Evolutionary conservation across 2,797 vertebrate species (phyloP).

Genomic region (Sandelia bainsii): DNA sequence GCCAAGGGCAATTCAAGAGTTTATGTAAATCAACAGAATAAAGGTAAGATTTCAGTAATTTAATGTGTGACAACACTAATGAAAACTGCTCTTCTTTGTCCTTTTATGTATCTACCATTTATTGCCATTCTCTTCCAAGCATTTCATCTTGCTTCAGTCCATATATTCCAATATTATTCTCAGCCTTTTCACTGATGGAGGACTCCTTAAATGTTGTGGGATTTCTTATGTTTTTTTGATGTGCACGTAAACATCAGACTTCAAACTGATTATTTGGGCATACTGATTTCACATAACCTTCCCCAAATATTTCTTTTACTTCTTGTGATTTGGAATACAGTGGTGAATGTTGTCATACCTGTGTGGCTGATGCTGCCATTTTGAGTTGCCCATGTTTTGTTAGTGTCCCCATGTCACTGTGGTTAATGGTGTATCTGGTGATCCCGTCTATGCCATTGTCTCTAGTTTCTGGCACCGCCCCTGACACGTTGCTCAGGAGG

Average conservation of each 20-base stretch:
- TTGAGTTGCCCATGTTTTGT: constrained; percentile 84
- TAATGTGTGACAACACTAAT: constrained; percentile 64
- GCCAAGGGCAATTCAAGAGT: constrained; percentile 56
- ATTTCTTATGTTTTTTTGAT: constrained; percentile 63
- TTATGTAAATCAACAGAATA: constrained; percentile 59
- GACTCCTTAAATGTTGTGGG: constrained; percentile 47
- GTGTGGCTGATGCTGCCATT: constrained; percentile 84
- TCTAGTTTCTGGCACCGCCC: constrained; percentile 76
- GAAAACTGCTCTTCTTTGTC: constrained; percentile 51
- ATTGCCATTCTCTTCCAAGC: constrained; percentile 88
- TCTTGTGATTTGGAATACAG: constrained; percentile 67
- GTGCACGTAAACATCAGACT: constrained; percentile 90
- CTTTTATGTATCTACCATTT: constrained; percentile 75
- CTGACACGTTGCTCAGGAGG: constrained; percentile 81
- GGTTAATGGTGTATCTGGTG: constrained; percentile 84
- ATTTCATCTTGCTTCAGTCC: constrained; percentile 50
- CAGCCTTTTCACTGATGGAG: constrained; percentile 51
- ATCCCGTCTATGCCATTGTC: constrained; percentile 85
- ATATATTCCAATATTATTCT: constrained; percentile 43
- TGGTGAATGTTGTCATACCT: constrained; percentile 81
- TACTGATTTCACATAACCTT: constrained; percentile 40
- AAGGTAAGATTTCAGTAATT: constrained; percentile 56
- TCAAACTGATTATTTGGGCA: constrained; percentile 69
- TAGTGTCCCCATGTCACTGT: constrained; percentile 84
- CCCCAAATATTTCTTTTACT: constrained; percentile 37